phyloP scores from a whole-genome alignment of 2,113 vertebrate species.

The Euleptes europaea region DNA sequence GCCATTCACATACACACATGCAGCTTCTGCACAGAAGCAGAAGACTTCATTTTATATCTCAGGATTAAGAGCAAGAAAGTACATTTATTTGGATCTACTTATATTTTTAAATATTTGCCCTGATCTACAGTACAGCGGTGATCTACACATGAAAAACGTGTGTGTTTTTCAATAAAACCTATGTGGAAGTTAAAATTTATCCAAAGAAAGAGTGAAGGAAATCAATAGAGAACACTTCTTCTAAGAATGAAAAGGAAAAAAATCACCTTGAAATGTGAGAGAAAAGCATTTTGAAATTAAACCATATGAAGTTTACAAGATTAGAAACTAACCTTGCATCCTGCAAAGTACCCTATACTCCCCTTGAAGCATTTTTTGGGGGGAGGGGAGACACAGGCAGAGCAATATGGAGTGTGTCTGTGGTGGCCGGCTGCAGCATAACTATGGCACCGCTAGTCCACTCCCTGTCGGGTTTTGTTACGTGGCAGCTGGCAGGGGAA shows the following conservation, averaged over 20 bases:
- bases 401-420: too few species aligned
- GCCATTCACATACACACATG: background rate
- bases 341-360: background rate
- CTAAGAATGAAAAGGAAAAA: background rate
- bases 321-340: background rate
- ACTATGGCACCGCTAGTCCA: too few species aligned
- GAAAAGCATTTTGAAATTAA: background rate
- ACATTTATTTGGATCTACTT: background rate
- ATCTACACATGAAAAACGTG: background rate
- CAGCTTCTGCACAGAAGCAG: background rate
- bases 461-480: too few species aligned
- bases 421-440: too few species aligned
- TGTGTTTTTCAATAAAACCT: background rate
- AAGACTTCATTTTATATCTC: slow-evolving; percentile 7
- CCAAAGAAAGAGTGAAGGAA: background rate
- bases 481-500: too few species aligned
- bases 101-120: background rate
- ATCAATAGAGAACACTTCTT: background rate
- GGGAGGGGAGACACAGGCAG: too few species aligned
- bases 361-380: background rate
- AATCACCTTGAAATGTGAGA: background rate
- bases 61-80: background rate
- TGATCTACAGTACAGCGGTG: background rate
- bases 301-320: background rate
- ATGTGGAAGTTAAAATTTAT: background rate